Evolutionary conservation across 2,797 vertebrate genomes (phyloP).

Genomic region (Champsocephalus gunnari): DNA sequence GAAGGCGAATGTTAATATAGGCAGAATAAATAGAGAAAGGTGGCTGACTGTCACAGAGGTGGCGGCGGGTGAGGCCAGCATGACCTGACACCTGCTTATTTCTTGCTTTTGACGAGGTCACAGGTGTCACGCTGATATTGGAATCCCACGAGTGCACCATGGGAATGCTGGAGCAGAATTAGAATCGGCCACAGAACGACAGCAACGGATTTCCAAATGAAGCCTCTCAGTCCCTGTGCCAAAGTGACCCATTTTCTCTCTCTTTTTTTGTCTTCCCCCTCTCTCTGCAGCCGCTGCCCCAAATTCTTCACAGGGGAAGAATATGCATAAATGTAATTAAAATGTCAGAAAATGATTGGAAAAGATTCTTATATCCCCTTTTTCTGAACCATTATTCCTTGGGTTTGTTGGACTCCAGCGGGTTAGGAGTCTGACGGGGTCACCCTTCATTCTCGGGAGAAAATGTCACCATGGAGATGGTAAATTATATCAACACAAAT

Average conservation of each 20-base stretch:
- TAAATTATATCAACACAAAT: conserved; percentile 72
- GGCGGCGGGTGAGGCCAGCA: conserved; percentile 42
- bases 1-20: conserved; percentile 53
- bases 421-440: conserved; percentile 59
- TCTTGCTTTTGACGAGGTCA: conserved; percentile 67
- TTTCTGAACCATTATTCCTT: conserved; percentile 60
- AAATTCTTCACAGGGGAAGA: conserved; percentile 72
- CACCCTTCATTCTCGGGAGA: conserved; percentile 62
- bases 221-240: conserved; percentile 64
- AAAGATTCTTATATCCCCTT: conserved; percentile 51
- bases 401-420: conserved; percentile 38
- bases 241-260: conserved; percentile 80
- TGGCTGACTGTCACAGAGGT: conserved; percentile 54
- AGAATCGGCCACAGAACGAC: conserved; percentile 60
- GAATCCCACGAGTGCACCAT: conserved; percentile 53
- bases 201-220: conserved; percentile 71
- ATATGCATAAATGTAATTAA: conserved; percentile 80
- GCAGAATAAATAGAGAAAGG: conserved; percentile 64
- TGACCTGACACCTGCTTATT: conserved; percentile 71
- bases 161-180: conserved; percentile 64
- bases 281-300: conserved; percentile 73
- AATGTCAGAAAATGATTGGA: conserved; percentile 61
- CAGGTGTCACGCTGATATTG: conserved; percentile 67
- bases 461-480: conserved; percentile 76
- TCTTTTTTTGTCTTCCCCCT: conserved; percentile 29